These are phyloP conservation scores for Lepidotrigona ventralis DNA, from an alignment of 1,140 invertebrate species.

Conservation along the genomic window DNA sequence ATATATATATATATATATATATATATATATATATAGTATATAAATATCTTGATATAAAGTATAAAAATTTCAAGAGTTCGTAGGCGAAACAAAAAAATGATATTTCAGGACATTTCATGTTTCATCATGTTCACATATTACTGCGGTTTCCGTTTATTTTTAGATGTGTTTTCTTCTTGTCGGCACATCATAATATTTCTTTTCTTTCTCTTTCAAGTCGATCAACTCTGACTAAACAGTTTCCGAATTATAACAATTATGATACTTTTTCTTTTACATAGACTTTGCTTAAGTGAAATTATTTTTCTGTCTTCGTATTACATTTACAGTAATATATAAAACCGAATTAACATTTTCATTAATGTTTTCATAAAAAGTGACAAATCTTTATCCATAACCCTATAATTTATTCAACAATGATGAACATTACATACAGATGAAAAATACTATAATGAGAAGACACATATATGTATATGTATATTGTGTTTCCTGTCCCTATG, in stretches of 20 bases:
- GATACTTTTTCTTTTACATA: not conserved
- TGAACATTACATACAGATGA: not conserved
- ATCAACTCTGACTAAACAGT: not conserved
- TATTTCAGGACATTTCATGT: conserved; percentile 15
- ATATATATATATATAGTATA: too few species aligned
- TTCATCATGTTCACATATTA: conserved; percentile 28
- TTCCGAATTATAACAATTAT: not conserved
- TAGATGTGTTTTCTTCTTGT: conserved; percentile 36
- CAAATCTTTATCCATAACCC: not conserved
- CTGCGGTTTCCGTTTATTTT: conserved; percentile 52
- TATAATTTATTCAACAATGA: not conserved
- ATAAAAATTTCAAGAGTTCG: not conserved
- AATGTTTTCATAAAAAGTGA: not conserved
- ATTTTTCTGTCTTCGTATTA: not conserved
- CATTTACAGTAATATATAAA: not conserved
- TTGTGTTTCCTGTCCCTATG: too few species aligned
- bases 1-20: too few species aligned
- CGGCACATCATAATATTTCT: not conserved
- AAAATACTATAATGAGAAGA: not conserved
- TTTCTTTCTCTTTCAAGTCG: not conserved
- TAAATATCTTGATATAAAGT: not conserved
- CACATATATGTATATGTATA: too few species aligned
- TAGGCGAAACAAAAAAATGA: not conserved
- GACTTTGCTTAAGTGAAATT: not conserved
- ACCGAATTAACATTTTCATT: not conserved